phyloP scores from a whole-genome alignment of 2,888 invertebrate genomes.

The Aplocera efformata region DNA sequence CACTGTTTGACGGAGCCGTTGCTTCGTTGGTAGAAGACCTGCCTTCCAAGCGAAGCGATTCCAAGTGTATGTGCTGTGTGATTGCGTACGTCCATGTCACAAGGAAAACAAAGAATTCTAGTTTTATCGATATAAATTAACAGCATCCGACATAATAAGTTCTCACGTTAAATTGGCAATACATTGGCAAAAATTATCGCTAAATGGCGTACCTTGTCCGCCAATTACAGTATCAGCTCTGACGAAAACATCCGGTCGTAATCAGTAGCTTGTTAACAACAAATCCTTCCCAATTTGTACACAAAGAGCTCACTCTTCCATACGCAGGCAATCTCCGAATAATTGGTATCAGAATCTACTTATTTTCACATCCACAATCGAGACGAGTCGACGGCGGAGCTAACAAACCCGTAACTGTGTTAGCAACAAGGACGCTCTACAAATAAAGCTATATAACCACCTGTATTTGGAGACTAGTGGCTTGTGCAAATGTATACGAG shows the following conservation, averaged over 20 bases:
- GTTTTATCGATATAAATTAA: no score
- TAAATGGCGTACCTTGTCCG: no score
- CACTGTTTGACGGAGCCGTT: not conserved
- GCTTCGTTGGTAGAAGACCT: no score
- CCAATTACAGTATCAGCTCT: constrained; percentile 11
- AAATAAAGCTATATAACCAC: constrained; percentile 43
- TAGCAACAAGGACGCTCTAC: constrained; percentile 34
- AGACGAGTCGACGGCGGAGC: constrained; percentile 14
- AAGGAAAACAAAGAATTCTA: no score
- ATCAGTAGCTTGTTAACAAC: constrained; percentile 14
- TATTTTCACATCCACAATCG: constrained; percentile 15
- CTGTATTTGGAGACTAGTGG: constrained; percentile 42
- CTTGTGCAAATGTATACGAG: constrained; percentile 21
- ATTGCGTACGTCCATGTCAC: no score
- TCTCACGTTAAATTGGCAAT: no score
- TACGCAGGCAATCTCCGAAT: constrained; percentile 23
- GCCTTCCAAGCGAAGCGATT: no score
- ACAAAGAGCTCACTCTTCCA: constrained; percentile 10
- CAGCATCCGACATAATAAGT: no score
- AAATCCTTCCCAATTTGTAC: constrained; percentile 11
- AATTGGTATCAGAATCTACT: constrained; percentile 25
- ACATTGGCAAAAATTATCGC: no score
- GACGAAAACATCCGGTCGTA: constrained; percentile 13
- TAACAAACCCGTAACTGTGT: constrained; percentile 26
- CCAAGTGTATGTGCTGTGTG: no score